These are phyloP conservation scores for Antheraea yamamai DNA, from an alignment of 2,888 invertebrate species.

Conservation along the genomic window DNA sequence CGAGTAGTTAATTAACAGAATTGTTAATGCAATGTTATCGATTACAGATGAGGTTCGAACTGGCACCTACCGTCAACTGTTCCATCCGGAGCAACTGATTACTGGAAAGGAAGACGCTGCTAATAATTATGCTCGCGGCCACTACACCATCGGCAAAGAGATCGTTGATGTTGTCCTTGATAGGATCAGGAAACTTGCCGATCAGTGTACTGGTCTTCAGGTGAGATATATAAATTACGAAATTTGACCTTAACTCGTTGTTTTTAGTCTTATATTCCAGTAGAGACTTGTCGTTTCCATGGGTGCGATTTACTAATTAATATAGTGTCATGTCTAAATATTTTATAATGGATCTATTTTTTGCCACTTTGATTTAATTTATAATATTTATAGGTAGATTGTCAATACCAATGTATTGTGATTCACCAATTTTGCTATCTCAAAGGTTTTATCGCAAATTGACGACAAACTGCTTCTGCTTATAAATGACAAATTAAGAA, in stretches of 20 bases:
- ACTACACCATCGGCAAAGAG: constrained; percentile 95
- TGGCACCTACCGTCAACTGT: constrained; percentile 90
- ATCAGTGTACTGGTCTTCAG: constrained; percentile 92
- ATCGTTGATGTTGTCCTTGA: constrained; percentile 93
- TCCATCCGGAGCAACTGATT: constrained; percentile 96
- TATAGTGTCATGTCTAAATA: too few relatives aligned
- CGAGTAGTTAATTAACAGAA: background rate
- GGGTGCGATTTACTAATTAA: too few relatives aligned
- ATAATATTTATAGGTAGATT: too few relatives aligned
- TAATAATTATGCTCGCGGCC: constrained; percentile 96
- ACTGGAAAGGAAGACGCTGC: constrained; percentile 97
- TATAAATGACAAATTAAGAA: too few relatives aligned
- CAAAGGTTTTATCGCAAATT: too few relatives aligned
- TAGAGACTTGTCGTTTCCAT: too few relatives aligned
- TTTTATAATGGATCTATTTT: too few relatives aligned
- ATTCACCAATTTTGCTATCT: too few relatives aligned
- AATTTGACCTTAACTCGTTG: background rate
- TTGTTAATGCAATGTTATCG: background rate
- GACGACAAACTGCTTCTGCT: too few relatives aligned
- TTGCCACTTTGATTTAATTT: too few relatives aligned
- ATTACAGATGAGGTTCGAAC: constrained; percentile 89
- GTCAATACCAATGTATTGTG: too few relatives aligned
- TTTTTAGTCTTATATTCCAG: background rate
- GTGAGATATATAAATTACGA: constrained; percentile 52
- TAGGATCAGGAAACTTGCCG: constrained; percentile 90